These are phyloP conservation scores for Busseola fusca DNA, from an alignment of 2,888 invertebrate genomes.

Conservation along the genomic window DNA sequence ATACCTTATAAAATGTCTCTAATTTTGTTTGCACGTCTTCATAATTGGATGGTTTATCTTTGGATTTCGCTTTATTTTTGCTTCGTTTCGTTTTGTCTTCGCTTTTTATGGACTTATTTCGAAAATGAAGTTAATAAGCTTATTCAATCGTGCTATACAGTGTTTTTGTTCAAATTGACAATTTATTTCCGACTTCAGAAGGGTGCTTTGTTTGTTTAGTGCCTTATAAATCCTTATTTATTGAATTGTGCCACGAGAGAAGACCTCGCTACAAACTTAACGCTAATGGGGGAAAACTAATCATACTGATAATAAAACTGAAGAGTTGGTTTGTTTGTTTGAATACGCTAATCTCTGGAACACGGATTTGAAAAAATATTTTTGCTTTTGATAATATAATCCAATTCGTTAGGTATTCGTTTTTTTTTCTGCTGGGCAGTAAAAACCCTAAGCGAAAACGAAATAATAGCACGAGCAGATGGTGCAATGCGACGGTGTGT, in stretches of 20 bases:
- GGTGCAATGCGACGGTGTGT: neutral
- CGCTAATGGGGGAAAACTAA: neutral
- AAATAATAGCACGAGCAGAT: neutral
- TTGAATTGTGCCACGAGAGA: neutral
- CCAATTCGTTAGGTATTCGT: no score
- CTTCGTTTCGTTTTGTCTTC: conserved; percentile 35
- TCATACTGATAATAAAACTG: neutral
- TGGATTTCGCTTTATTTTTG: conserved; percentile 46
- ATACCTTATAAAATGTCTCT: conserved; percentile 61
- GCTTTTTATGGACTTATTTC: conserved; percentile 23
- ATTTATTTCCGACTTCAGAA: conserved; percentile 10
- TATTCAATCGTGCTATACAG: conserved; percentile 11
- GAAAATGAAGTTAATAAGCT: conserved; percentile 27
- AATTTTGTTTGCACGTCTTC: conserved; percentile 52
- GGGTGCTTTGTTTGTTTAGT: neutral
- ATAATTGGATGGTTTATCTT: conserved; percentile 55
- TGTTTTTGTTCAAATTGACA: conserved; percentile 23
- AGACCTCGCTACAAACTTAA: neutral
- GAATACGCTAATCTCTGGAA: no score
- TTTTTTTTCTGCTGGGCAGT: neutral
- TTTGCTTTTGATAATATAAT: neutral
- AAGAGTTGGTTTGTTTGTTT: neutral
- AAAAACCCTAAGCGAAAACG: neutral
- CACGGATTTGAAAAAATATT: neutral
- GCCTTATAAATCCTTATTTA: conserved; percentile 19